phyloP scores from a whole-genome alignment of 2,888 invertebrate species.

The Lepeophtheirus nordmannii region DNA sequence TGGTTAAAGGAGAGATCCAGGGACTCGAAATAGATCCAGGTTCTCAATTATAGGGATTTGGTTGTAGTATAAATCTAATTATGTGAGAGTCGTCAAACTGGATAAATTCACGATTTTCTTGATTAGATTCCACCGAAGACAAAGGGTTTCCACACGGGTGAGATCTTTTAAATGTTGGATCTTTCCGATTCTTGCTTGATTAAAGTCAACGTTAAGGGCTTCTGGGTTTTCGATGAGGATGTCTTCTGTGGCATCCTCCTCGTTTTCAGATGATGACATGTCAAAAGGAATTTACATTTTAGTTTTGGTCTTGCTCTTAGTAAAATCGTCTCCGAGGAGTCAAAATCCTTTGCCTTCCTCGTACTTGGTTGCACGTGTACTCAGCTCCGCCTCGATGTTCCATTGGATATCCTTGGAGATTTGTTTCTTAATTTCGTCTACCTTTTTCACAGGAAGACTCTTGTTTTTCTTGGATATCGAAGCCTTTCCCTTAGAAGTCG shows the following conservation, averaged over 20 bases:
- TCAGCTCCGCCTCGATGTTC: constrained; percentile 13
- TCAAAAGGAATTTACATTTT: neutral
- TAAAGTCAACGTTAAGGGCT: constrained; percentile 52
- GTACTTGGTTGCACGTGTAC: neutral
- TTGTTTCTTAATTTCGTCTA: neutral
- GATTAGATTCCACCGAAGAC: constrained; percentile 84
- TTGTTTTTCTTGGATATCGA: neutral
- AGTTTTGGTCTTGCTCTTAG: neutral
- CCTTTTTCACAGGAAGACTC: neutral
- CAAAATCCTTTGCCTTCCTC: constrained; percentile 12
- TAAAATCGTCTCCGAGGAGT: neutral
- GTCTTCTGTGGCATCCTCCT: neutral
- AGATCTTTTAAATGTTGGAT: constrained; percentile 67
- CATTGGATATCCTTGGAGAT: constrained; percentile 7
- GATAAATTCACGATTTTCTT: constrained; percentile 79
- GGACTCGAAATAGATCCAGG: constrained; percentile 70
- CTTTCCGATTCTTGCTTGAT: constrained; percentile 69
- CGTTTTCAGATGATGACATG: neutral
- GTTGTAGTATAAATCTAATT: constrained; percentile 92
- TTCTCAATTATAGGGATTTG: constrained; percentile 84
- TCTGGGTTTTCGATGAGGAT: constrained; percentile 7
- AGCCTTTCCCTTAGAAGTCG: neutral
- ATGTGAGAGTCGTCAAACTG: constrained; percentile 56
- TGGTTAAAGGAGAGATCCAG: constrained; percentile 92
- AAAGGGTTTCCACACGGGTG: constrained; percentile 53